Percentiles rank a stretch among this genome's conserved stretches.
Conservation (phyloP, 2,888 invertebrate genomes). For the Diaperis boleti region DNA sequence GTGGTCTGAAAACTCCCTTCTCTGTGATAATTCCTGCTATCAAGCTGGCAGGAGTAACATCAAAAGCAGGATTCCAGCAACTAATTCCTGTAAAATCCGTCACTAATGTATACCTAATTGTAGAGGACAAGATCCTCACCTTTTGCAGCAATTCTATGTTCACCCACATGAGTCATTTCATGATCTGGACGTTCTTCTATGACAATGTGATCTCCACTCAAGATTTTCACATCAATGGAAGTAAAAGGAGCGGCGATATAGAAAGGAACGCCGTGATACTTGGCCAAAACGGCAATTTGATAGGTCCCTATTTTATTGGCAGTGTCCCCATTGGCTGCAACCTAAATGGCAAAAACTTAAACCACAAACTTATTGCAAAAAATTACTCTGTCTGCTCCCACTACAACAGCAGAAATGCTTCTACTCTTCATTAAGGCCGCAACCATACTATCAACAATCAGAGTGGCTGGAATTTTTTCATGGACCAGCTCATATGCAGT, state of each 20-base stretch:
- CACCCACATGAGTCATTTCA: constrained; percentile 93
- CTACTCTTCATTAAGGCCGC: constrained; percentile 89
- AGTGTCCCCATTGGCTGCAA: constrained; percentile 96
- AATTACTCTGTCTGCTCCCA: constrained; percentile 93
- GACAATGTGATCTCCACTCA: constrained; percentile 86
- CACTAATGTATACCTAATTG: constrained; percentile 22
- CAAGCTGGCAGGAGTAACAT: constrained; percentile 93
- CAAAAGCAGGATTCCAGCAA: constrained; percentile 99
- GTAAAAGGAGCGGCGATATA: constrained; percentile 95
- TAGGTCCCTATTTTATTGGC: constrained; percentile 99
- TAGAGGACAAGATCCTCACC: constrained; percentile 69
- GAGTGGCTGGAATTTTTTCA: constrained; percentile 90
- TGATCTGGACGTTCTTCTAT: constrained; percentile 93
- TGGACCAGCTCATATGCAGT: constrained; percentile 96
- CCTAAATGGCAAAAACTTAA: constrained; percentile 64
- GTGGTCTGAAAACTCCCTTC: constrained; percentile 84
- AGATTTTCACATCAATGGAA: constrained; percentile 85
- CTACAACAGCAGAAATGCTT: constrained; percentile 91
- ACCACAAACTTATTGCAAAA: background rate
- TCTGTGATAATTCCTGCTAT: constrained; percentile 97
- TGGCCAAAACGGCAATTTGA: constrained; percentile 93
- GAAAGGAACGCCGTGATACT: constrained; percentile 92
- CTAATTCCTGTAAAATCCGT: constrained; percentile 77
- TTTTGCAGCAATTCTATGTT: constrained; percentile 87
- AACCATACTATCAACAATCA: constrained; percentile 96